Base-by-base conservation (phyloP, 2,888 invertebrate genomes). In the Sphaeridia pumilis region DNA sequence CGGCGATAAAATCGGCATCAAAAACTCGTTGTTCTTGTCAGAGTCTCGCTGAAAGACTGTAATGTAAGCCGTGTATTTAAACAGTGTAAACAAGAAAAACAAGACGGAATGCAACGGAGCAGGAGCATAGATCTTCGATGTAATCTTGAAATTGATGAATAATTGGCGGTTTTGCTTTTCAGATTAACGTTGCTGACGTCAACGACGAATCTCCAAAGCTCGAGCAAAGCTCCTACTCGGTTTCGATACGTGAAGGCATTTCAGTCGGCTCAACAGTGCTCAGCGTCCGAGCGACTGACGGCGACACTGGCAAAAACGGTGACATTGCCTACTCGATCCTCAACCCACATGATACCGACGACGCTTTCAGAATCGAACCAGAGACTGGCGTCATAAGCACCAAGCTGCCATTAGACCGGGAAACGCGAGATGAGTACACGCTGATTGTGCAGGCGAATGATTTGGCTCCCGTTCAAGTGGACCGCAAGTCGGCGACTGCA, bases 181-280 rank as follows among this genome's bases (percentile, higher is more conserved):
- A 82, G 72, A 87, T 97, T 50, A 89, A 89, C 69, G 93, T 97
- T 0, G 71, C 87, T 49, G 97, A 97, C 71, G 85, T 87, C 61
- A 97, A 97, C 70, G 97, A 97, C 71, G 93, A 97, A 68, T 79
- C 84, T 21, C 97, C 97, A 0, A 79, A 81, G 4, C 97, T 97
- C 70, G 95, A 95, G 71, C 82, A 87, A 71, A 81, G 82, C 54
- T 84, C 87, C 64, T 95, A 94, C 70, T 87, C 88, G 65, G 84
- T 90, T 0, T 81, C 84, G 14, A 81, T 95, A 0, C 74, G 87
- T 24, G 97, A 97, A 71, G 86, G 88, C 3, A 87, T 87, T 1
- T 84, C 87, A 10, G 79, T 87, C 1, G 90, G 90, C 0, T 84
- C 87, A 0, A 87, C 87, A 0, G 85, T 94, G 0, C 79, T 92